Evolutionary conservation across 2,888 invertebrate species (phyloP).

Genomic region (Trypoxylon attenuatum): DNA sequence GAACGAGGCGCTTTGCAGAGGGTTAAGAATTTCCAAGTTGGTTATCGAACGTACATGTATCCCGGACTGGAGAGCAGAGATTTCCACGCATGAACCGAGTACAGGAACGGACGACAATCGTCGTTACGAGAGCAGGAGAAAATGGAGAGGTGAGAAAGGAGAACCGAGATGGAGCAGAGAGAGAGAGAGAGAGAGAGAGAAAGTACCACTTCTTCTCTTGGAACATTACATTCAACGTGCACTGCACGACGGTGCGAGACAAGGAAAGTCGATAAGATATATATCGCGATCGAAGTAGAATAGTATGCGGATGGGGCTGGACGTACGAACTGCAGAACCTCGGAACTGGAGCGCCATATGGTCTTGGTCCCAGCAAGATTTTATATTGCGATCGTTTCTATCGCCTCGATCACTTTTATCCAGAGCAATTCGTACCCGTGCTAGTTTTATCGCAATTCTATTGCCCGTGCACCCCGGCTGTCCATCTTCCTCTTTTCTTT

Average conservation of each 20-base stretch:
- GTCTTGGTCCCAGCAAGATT: conserved; percentile 57
- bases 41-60: too few species aligned
- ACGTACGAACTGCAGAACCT: conserved; percentile 43
- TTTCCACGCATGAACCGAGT: too few species aligned
- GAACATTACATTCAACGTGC: too few species aligned
- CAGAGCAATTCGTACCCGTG: conserved; percentile 35
- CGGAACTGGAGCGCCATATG: conserved; percentile 52
- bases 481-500: background rate
- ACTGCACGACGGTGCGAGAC: too few species aligned
- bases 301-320: conserved; percentile 47
- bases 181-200: background rate
- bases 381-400: conserved; percentile 59
- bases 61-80: too few species aligned
- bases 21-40: too few species aligned
- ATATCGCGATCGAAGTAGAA: conserved; percentile 44
- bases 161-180: background rate
- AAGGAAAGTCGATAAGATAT: conserved; percentile 54
- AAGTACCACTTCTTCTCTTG: conserved; percentile 1
- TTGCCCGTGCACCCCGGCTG: conserved; percentile 6
- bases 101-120: too few species aligned
- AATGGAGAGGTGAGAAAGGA: background rate
- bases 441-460: conserved; percentile 42
- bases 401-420: conserved; percentile 59
- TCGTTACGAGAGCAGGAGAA: background rate
- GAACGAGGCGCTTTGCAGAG: too few species aligned